Conservation (phyloP, 2,113 vertebrate species). For the Chloropsis hardwickii region DNA sequence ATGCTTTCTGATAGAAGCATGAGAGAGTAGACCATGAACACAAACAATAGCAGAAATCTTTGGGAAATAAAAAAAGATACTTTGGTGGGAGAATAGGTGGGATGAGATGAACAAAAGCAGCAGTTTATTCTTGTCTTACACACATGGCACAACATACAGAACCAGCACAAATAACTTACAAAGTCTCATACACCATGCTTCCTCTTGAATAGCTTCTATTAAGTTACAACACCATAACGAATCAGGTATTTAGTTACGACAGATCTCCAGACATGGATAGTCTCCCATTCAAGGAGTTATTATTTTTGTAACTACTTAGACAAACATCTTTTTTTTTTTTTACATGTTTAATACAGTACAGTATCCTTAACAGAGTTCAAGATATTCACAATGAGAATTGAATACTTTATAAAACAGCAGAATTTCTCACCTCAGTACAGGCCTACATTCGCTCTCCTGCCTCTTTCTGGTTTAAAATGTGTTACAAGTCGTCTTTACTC, state of each 20-base stretch:
- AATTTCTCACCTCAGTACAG: conserved; percentile 29
- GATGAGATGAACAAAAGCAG: conserved; percentile 72
- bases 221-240: conserved; percentile 78
- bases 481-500: conserved; percentile 43
- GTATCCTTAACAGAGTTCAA: conserved; percentile 72
- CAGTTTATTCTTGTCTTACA: conserved; percentile 80
- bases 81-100: conserved; percentile 1
- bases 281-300: conserved; percentile 34
- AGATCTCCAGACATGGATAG: conserved; percentile 62
- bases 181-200: conserved; percentile 76
- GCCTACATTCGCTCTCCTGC: conserved; percentile 7
- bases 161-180: conserved; percentile 76
- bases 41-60: neutral
- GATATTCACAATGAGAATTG: conserved; percentile 71
- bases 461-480: conserved; percentile 35
- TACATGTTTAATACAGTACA: conserved; percentile 76
- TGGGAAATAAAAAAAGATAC: neutral
- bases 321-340: conserved; percentile 72
- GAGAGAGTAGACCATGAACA: neutral
- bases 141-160: conserved; percentile 77
- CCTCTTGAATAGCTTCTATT: conserved; percentile 72
- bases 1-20: neutral
- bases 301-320: conserved; percentile 67
- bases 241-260: conserved; percentile 73
- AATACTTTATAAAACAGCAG: conserved; percentile 70